These are phyloP conservation scores for Cryptoblepharus egeriae DNA, from an alignment of 2,797 vertebrate genomes.

Conservation along the genomic window DNA sequence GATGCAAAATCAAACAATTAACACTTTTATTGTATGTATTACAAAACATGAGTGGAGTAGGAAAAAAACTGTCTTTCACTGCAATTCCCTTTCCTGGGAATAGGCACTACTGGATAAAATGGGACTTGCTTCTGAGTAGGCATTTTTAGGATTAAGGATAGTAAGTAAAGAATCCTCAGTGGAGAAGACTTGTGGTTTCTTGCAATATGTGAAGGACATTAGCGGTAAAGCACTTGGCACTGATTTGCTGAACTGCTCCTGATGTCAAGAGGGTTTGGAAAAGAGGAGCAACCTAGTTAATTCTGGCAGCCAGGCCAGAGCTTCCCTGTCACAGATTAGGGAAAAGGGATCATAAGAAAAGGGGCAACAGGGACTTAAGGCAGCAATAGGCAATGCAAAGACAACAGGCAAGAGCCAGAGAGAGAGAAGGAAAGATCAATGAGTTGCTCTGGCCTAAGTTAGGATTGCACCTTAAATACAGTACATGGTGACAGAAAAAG, in stretches of 20 bases:
- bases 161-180: too few species aligned
- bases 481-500: too few species aligned
- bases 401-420: background rate
- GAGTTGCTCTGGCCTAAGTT: too few species aligned
- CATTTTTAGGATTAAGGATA: too few species aligned
- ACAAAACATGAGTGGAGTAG: background rate
- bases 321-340: too few species aligned
- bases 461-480: too few species aligned
- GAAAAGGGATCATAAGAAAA: background rate
- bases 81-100: too few species aligned
- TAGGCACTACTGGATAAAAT: too few species aligned
- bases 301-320: background rate
- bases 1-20: constrained; percentile 8
- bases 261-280: background rate
- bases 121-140: background rate
- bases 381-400: background rate
- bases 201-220: background rate
- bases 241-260: background rate
- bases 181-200: background rate
- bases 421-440: too few species aligned
- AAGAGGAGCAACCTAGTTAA: too few species aligned
- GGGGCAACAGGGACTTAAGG: background rate
- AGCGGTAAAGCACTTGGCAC: background rate
- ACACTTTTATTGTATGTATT: background rate
- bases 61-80: constrained; percentile 3